Conservation (phyloP, 2,113 vertebrate species). For the Ondatra zibethicus region DNA sequence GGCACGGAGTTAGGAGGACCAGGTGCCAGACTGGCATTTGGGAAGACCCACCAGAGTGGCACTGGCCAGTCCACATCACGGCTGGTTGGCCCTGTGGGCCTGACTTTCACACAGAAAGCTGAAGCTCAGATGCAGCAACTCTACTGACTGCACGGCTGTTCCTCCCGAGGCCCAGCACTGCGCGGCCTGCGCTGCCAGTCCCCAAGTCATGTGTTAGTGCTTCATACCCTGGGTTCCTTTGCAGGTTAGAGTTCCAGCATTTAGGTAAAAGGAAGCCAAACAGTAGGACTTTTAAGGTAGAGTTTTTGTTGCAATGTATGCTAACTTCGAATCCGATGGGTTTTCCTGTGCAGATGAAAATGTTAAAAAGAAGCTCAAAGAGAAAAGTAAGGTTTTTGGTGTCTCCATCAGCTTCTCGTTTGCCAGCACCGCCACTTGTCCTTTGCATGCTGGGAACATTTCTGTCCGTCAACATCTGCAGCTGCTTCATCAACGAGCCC, state of each 20-base stretch:
- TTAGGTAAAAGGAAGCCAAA: constrained; percentile 24
- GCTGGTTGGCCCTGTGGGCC: background rate
- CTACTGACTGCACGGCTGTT: background rate
- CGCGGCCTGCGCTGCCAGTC: background rate
- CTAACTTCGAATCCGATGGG: constrained; percentile 85
- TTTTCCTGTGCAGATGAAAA: constrained; percentile 96
- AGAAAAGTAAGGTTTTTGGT: constrained; percentile 96
- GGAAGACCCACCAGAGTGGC: background rate
- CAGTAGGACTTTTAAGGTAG: constrained; percentile 42
- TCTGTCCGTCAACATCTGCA: constrained; percentile 71
- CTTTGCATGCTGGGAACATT: constrained; percentile 90
- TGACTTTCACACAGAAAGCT: background rate
- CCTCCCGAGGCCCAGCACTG: background rate
- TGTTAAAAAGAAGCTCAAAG: constrained; percentile 99
- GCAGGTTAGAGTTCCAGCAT: background rate
- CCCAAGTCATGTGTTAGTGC: background rate
- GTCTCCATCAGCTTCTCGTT: constrained; percentile 74
- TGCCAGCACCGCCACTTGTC: constrained; percentile 77
- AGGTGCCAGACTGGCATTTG: too few species aligned
- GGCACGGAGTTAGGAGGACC: background rate
- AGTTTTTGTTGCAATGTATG: constrained; percentile 71
- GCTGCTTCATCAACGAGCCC: constrained; percentile 84
- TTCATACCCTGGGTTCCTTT: background rate
- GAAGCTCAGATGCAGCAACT: background rate
- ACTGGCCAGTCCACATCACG: background rate